Base-by-base conservation (phyloP, 1,140 invertebrate species). In the Melipona quadrifasciata region DNA sequence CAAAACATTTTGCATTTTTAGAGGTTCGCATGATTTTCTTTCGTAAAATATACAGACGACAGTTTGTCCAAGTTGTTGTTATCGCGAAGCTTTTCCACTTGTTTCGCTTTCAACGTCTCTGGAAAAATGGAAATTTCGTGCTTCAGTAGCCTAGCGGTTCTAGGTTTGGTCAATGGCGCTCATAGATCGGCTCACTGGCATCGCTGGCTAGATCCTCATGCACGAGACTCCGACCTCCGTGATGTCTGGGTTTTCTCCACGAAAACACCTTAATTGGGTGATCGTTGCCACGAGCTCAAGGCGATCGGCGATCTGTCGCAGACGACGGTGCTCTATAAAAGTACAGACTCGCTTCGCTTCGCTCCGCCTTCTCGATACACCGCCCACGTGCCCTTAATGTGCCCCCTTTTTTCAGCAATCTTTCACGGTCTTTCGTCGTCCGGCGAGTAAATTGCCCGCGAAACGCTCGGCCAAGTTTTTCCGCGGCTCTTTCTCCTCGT, bases 181-280 rank as follows among this genome's bases (percentile, higher is more conserved):
- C n/a, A n/a, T n/a, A n/a, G n/a, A n/a, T n/a, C n/a, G n/a, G n/a
- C n/a, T n/a, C n/a, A n/a, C n/a, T n/a, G 5, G 34, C 51, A 27
- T 12, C 53, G 55, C 77, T 39, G 55, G 16, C 55, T 61, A 84
- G 55, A 86, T 86, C 78, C 71, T 80, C 68, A 64, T 68, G 77
- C 80, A 71, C 80, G 5, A 72, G 39, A 5, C 39, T 6, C 6
- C 39, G 39, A 39, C 39, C 39, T 39, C 39, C 6, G 39, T 0
- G 39, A 39, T 39, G 39, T 39, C 39, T 39, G 39, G 39, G 4
- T 39, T 39, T 77, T 51, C 31, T 17, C 12, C 39, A 39, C 19
- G 67, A 81, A 82, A 68, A 77, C 64, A 27, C 78, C 68, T 82
- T 87, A 89, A 89, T 89, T 89, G 89, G 85, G 39, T 53, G 84